Base-by-base conservation (phyloP, 2,888 invertebrate species). In the Temnothorax unifasciatus region DNA sequence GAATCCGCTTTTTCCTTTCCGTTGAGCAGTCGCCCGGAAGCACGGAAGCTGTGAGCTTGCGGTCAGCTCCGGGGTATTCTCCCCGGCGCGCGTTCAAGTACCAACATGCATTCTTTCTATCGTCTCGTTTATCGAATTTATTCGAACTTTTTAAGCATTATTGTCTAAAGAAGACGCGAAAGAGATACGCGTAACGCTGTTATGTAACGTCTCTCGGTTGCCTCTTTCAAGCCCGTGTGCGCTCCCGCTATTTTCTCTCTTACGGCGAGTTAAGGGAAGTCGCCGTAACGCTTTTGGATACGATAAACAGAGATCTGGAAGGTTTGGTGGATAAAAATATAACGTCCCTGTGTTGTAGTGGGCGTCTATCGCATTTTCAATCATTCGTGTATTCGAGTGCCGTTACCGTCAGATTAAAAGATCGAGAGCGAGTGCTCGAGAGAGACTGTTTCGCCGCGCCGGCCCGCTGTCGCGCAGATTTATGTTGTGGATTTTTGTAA, bases 391-490 rank as follows among this genome's bases (percentile, higher is more conserved):
- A 15, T 57, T 69, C 15, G 44, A 79, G 29, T 18, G 38, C n/a
- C 38, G 57, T 79, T 57, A 59, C 59, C 6, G n/a, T 81, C 59
- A 71, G 38, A 81, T 81, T 71, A 59, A 50, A 69, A 47, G 21
- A 59, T 79, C 68, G 50, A 81, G 59, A 71, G 79, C 47, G 4
- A 15, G n/a, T 34, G 54, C 44, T 74, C n/a, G 34, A 47, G 47
- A 79, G 68, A 79, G 68, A n/a, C 47, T 57, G 21, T 66, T 77
- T 63, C 29, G 29, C 66, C 66, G 34, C 34, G 47, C 44, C 25
- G n/a, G n/a, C n/a, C n/a, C n/a, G n/a, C 57, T 82, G 41, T 82
- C 54, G 52, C 18, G 15, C 25, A 73, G 50, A 50, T 81, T 81
- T 71, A 54, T 57, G 47, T 69, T 69, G 34, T 38, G 47, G 59